phyloP scores from a whole-genome alignment of 2,888 invertebrate species.

The Synergus japonicus region DNA sequence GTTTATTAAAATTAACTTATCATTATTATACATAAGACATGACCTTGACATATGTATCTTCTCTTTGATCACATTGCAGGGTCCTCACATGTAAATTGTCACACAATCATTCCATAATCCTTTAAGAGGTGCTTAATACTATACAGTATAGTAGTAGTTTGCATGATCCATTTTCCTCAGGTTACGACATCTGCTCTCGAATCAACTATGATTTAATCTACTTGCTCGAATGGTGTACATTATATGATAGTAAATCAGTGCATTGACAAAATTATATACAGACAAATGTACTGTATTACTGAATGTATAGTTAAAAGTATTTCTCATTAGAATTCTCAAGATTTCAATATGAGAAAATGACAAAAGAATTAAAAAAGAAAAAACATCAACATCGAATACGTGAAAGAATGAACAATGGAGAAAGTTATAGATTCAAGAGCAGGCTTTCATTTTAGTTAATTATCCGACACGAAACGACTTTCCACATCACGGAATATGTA shows the following conservation, averaged over 20 bases:
- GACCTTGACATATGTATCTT: constrained; percentile 15
- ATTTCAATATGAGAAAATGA: too few relatives aligned
- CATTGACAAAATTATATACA: not conserved
- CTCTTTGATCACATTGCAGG: not conserved
- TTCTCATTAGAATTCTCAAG: too few relatives aligned
- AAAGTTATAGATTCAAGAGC: not conserved
- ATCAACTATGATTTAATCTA: constrained; percentile 7
- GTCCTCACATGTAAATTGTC: not conserved
- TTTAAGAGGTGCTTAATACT: not conserved
- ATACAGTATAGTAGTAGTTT: not conserved
- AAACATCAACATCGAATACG: not conserved
- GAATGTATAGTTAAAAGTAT: too few relatives aligned
- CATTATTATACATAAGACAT: not conserved
- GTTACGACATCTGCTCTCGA: constrained; percentile 16
- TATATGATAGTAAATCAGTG: not conserved
- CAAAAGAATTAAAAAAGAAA: not conserved
- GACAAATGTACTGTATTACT: too few relatives aligned
- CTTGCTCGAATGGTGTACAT: not conserved
- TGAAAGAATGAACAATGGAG: not conserved
- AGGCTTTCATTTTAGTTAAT: not conserved
- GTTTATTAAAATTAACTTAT: not conserved
- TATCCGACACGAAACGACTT: not conserved
- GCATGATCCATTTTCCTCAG: not conserved
- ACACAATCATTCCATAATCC: not conserved
- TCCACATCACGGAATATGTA: not conserved